phyloP scores from a whole-genome alignment of 2,888 invertebrate species.

The Cryptocephalus moraei region DNA sequence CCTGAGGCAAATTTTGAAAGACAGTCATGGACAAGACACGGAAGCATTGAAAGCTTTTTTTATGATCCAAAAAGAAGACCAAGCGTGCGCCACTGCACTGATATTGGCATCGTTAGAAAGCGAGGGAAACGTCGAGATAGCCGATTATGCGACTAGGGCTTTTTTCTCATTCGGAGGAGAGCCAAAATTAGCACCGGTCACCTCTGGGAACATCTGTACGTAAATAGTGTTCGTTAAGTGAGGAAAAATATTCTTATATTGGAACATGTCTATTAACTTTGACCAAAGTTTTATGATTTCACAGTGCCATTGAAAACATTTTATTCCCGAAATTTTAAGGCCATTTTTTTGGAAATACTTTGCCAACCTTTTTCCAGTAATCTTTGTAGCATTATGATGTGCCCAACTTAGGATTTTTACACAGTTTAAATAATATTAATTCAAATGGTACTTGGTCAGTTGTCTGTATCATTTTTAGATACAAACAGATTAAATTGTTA shows the following conservation, averaged over 20 bases:
- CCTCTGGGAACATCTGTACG: constrained; percentile 24
- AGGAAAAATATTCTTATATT: constrained; percentile 1
- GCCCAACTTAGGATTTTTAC: no score
- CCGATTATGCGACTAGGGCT: constrained; percentile 84
- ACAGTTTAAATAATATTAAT: no score
- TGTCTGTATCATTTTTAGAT: no score
- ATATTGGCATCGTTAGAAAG: constrained; percentile 69
- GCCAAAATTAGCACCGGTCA: constrained; percentile 32
- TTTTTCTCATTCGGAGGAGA: constrained; percentile 90
- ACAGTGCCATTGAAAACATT: no score
- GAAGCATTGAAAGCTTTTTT: constrained; percentile 80
- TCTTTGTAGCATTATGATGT: background rate
- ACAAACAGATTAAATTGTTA: no score
- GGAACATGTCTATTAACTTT: no score
- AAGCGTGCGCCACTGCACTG: constrained; percentile 83
- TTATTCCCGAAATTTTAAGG: no score
- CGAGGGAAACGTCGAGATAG: constrained; percentile 53
- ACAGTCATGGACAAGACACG: constrained; percentile 77
- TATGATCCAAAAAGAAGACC: constrained; percentile 68
- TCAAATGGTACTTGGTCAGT: no score
- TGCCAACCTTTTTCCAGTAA: background rate
- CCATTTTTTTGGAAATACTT: background rate
- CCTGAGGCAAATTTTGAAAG: constrained; percentile 67
- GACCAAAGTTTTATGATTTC: no score
- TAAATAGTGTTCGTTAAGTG: constrained; percentile 1